Conservation (phyloP, 2,113 vertebrate species). For the Columba janthina region DNA sequence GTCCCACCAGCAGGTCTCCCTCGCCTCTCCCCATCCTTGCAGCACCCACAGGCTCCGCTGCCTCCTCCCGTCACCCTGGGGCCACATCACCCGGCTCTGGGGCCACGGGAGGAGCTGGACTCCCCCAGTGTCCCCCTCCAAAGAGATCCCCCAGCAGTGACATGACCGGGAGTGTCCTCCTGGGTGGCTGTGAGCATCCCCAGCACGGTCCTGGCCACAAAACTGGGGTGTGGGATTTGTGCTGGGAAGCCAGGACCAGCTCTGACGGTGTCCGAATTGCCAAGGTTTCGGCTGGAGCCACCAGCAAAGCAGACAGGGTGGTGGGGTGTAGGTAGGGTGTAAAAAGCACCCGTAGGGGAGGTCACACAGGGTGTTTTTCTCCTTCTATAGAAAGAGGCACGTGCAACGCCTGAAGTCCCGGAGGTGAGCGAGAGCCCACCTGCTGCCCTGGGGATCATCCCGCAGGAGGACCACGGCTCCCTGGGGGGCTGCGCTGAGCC, state of each 20-base stretch:
- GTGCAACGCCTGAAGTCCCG: conserved; percentile 58
- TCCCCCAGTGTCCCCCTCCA: background rate
- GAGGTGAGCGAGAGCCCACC: conserved; percentile 12
- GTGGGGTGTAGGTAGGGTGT: background rate
- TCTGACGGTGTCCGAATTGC: fast-evolving
- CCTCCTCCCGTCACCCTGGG: background rate
- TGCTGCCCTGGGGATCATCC: background rate
- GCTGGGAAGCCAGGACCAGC: background rate
- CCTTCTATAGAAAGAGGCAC: conserved; percentile 74
- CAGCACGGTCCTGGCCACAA: fast-evolving
- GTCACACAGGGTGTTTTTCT: background rate
- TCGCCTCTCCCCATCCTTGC: background rate
- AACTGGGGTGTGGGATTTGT: background rate
- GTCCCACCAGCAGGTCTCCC: background rate
- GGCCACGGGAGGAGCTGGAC: background rate
- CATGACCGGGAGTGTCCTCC: background rate
- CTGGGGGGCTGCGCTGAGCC: background rate
- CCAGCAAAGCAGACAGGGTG: background rate
- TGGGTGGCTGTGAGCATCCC: background rate
- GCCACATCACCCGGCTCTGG: background rate
- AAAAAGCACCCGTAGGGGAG: background rate
- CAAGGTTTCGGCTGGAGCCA: background rate
- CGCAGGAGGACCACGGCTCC: background rate
- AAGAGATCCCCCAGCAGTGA: background rate
- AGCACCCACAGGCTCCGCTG: background rate